These are phyloP conservation scores for Tenualosa thibaudeaui DNA, from an alignment of 2,797 vertebrate genomes.

Conservation along the genomic window DNA sequence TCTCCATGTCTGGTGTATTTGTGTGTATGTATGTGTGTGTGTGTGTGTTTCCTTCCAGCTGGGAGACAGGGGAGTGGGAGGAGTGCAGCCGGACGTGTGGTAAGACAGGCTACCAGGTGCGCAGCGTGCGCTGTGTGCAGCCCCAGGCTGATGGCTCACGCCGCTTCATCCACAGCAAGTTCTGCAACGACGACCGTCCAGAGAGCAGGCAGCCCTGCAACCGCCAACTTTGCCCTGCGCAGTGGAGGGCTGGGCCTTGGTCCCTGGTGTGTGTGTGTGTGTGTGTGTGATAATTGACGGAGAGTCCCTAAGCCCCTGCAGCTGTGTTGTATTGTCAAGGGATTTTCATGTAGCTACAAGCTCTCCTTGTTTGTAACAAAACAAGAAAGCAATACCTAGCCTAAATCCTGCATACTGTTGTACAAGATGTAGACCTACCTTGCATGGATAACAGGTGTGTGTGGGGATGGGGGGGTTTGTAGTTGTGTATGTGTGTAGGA, in stretches of 20 bases:
- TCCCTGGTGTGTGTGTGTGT: constrained; percentile 70
- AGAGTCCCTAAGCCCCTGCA: not conserved
- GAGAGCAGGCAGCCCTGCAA: constrained; percentile 87
- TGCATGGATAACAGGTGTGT: not conserved
- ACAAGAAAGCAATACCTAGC: not conserved
- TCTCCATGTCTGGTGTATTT: not conserved
- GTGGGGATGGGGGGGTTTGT: constrained; percentile 27
- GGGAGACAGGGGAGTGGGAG: constrained; percentile 89
- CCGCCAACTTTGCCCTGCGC: constrained; percentile 82
- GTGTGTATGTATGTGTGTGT: not conserved
- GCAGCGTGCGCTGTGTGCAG: constrained; percentile 87
- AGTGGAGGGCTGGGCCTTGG: constrained; percentile 89
- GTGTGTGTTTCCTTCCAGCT: constrained; percentile 70
- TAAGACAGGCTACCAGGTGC: constrained; percentile 82
- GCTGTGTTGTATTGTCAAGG: not conserved
- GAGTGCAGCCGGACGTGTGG: constrained; percentile 90
- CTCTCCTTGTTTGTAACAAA: not conserved
- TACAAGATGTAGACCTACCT: not conserved
- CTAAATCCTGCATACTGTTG: not conserved
- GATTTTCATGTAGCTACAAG: not conserved
- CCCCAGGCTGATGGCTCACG: constrained; percentile 74
- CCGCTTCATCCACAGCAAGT: constrained; percentile 84
- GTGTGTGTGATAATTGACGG: not conserved
- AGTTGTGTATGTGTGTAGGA: not conserved
- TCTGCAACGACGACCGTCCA: constrained; percentile 83